Percentiles rank a stretch among this genome's conserved stretches.
Conservation (phyloP, 2,797 vertebrate species). For the Catostomus latipinnis region DNA sequence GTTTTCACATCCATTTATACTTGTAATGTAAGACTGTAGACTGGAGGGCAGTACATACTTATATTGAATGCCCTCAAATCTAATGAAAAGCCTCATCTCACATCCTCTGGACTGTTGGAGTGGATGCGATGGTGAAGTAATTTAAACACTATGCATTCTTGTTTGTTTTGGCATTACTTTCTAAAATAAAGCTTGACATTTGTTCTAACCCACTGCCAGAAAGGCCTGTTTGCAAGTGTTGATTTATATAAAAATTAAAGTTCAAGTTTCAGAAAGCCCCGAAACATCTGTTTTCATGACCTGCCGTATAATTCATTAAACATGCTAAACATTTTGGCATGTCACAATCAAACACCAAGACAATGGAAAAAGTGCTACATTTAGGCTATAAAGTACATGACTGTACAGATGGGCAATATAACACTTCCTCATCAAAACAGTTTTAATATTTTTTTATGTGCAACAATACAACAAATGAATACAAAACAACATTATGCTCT, state of each 20-base stretch:
- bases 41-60: neutral
- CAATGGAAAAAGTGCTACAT: too few species aligned
- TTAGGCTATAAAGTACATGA: too few species aligned
- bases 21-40: too few species aligned
- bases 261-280: too few species aligned
- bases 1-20: too few species aligned
- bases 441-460: too few species aligned
- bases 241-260: neutral
- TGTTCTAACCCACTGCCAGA: constrained; percentile 44
- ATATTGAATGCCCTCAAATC: neutral
- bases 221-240: constrained; percentile 13
- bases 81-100: neutral
- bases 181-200: constrained; percentile 44
- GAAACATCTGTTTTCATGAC: too few species aligned
- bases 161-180: constrained; percentile 41
- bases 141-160: constrained; percentile 51
- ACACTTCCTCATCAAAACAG: too few species aligned
- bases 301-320: neutral
- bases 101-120: constrained; percentile 5
- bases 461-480: too few species aligned
- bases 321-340: neutral
- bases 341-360: too few species aligned
- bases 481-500: too few species aligned
- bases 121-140: constrained; percentile 29
- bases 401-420: too few species aligned